Conservation (phyloP, 2,888 invertebrate genomes). For the Cloeon dipterum region DNA sequence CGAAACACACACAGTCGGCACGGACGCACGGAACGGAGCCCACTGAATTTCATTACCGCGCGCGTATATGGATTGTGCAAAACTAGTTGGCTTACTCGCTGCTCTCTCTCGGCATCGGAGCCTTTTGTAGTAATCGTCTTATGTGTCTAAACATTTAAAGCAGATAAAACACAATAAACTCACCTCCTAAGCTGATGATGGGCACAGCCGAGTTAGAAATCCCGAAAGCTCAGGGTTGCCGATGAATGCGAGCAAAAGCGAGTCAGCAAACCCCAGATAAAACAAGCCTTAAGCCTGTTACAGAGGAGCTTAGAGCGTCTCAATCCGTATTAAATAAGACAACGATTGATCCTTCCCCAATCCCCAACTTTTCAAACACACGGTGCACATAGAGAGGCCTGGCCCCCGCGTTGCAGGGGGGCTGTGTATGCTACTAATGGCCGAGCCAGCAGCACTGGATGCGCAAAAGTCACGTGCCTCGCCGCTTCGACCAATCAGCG, state of each 20-base stretch:
- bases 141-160: conserved; percentile 7
- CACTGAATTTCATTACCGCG: no score
- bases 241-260: conserved; percentile 13
- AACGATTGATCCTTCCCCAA: conserved; percentile 14
- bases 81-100: no score
- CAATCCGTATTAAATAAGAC: conserved; percentile 17
- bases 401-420: conserved; percentile 5
- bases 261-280: conserved; percentile 13
- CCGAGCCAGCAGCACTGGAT: conserved; percentile 5
- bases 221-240: no score
- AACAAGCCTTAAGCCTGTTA: conserved; percentile 17
- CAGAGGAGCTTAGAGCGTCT: conserved; percentile 15
- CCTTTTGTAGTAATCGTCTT: conserved; percentile 5
- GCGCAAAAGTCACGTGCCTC: conserved; percentile 8
- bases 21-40: no score
- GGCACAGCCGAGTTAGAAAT: conserved; percentile 12
- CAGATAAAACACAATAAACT: conserved; percentile 17
- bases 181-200: conserved; percentile 15
- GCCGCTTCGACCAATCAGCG: conserved; percentile 2
- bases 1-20: no score
- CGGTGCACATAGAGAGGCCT: conserved; percentile 3
- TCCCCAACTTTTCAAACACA: conserved; percentile 14
- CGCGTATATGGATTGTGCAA: no score
- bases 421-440: no score
- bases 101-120: no score